Conservation (phyloP, 2,113 vertebrate species). For the Hypocryptadius cinnamomeus region DNA sequence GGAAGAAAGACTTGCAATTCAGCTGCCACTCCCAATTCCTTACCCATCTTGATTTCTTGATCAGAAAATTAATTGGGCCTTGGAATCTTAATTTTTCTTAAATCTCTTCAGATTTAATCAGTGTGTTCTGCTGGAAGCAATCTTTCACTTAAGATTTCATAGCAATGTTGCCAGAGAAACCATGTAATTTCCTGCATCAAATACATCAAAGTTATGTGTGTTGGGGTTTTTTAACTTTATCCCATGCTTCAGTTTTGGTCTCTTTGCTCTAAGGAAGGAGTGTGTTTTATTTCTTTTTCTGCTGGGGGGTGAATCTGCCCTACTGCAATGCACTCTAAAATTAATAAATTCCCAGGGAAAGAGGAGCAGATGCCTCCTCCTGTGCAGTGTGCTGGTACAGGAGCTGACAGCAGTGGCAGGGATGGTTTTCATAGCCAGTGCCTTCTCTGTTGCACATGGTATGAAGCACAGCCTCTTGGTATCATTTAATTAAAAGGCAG, state of each 20-base stretch:
- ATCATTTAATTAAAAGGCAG: neutral
- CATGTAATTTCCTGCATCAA: constrained; percentile 37
- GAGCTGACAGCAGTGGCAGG: neutral
- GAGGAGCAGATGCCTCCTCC: neutral
- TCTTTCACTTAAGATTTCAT: constrained; percentile 52
- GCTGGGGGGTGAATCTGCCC: neutral
- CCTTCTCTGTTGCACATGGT: neutral
- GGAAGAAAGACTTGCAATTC: neutral
- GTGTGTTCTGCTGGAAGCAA: constrained; percentile 47
- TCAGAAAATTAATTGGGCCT: constrained; percentile 35
- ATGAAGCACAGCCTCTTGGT: neutral
- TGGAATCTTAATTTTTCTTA: constrained; percentile 12
- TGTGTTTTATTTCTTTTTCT: neutral
- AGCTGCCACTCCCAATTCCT: neutral
- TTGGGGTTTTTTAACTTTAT: neutral
- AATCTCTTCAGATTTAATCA: constrained; percentile 25
- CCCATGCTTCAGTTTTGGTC: neutral
- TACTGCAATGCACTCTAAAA: neutral
- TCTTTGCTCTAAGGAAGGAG: neutral
- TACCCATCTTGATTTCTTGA: constrained; percentile 21
- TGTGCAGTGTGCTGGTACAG: neutral
- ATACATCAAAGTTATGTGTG: constrained; percentile 21
- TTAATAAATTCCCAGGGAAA: neutral
- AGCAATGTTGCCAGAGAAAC: neutral
- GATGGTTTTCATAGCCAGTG: neutral